Conservation (phyloP, 1,140 invertebrate species). For the Heliconius hermathena region DNA sequence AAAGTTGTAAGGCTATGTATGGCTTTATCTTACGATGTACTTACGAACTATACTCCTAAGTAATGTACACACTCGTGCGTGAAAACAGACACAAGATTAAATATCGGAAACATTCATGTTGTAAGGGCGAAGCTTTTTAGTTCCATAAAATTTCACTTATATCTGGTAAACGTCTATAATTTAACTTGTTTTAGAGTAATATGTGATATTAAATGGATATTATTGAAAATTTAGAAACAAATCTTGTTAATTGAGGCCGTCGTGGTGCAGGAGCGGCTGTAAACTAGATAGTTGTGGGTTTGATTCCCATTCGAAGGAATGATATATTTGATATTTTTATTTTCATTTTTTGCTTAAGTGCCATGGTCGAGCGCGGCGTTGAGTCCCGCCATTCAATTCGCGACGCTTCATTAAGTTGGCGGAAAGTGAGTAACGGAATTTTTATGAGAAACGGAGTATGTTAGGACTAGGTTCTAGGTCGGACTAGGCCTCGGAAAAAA, state of each 20-base stretch:
- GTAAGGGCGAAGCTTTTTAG: neutral
- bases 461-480: too few relatives aligned
- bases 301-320: too few relatives aligned
- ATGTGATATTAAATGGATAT: neutral
- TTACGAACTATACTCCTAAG: constrained; percentile 7
- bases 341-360: too few relatives aligned
- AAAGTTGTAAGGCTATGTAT: constrained; percentile 30
- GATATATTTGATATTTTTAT: too few relatives aligned
- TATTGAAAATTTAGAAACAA: neutral
- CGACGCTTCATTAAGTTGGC: too few relatives aligned
- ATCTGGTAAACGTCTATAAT: neutral
- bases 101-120: constrained; percentile 16
- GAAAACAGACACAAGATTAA: constrained; percentile 19
- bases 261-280: too few relatives aligned
- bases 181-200: constrained; percentile 5
- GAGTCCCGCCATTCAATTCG: too few relatives aligned
- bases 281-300: too few relatives aligned
- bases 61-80: constrained; percentile 16
- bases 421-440: too few relatives aligned
- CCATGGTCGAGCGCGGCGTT: too few relatives aligned
- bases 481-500: too few relatives aligned
- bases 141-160: neutral
- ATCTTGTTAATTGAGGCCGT: neutral
- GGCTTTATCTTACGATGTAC: constrained; percentile 29
- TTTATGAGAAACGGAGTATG: too few relatives aligned